A percentile compares a stretch with the other conserved stretches of the same genome.
These are phyloP conservation scores for Scortum barcoo DNA, from an alignment of 2,113 vertebrate genomes.

Conservation along the genomic window DNA sequence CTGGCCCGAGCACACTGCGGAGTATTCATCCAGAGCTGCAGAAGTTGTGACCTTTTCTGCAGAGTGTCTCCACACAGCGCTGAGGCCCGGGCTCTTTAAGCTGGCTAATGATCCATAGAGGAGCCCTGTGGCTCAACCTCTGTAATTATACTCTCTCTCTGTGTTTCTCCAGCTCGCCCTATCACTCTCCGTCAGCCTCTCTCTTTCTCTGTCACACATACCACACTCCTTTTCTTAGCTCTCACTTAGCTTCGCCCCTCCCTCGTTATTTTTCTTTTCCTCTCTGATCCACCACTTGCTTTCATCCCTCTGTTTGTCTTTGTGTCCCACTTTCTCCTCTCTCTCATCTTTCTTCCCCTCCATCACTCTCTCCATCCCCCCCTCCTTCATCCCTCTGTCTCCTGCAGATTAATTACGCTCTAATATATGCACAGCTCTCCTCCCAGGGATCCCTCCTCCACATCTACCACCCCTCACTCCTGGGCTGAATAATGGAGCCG, in stretches of 20 bases:
- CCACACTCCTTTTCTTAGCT: background rate
- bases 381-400: conserved; percentile 40
- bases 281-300: conserved; percentile 43
- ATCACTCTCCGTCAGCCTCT: conserved; percentile 61
- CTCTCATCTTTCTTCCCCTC: background rate
- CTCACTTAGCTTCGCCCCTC: background rate
- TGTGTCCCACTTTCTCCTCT: conserved; percentile 7
- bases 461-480: conserved; percentile 43
- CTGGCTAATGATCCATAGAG: conserved; percentile 73
- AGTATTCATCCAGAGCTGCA: conserved; percentile 38
- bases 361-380: background rate
- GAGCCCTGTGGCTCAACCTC: conserved; percentile 72
- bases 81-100: conserved; percentile 65
- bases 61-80: conserved; percentile 34
- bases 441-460: conserved; percentile 55
- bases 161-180: conserved; percentile 34
- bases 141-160: conserved; percentile 71
- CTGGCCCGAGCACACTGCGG: conserved; percentile 8
- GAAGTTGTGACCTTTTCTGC: conserved; percentile 70
- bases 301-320: conserved; percentile 40
- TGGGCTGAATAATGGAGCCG: conserved; percentile 40
- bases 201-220: conserved; percentile 36
- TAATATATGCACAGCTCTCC: conserved; percentile 63
- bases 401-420: conserved; percentile 71
- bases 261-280: background rate